These are phyloP conservation scores for Parapsyche elsis DNA, from an alignment of 1,140 invertebrate species.

Conservation along the genomic window DNA sequence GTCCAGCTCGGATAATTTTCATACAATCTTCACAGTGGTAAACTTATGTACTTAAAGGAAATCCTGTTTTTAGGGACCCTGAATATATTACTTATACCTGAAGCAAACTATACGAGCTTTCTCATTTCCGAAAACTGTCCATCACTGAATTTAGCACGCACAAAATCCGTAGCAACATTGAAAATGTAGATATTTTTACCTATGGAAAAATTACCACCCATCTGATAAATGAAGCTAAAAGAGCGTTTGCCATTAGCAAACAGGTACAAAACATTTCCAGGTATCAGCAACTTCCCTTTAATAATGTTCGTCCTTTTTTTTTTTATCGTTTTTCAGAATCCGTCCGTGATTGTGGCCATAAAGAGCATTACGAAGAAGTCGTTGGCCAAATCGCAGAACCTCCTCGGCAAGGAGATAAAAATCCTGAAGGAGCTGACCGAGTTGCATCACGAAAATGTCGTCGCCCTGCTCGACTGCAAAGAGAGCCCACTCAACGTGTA, in stretches of 20 bases:
- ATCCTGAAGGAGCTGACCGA: conserved; percentile 97
- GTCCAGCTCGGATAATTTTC: too few relatives aligned
- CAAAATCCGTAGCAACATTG: too few relatives aligned
- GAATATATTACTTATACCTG: too few relatives aligned
- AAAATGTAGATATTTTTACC: too few relatives aligned
- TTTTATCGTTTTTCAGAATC: conserved; percentile 76
- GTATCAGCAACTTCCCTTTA: background rate
- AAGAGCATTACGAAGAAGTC: conserved; percentile 99
- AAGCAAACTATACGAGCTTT: too few relatives aligned
- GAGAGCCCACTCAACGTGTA: conserved; percentile 94
- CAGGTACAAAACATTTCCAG: background rate
- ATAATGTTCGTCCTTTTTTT: conserved; percentile 42
- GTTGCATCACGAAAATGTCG: conserved; percentile 98
- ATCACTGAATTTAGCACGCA: too few relatives aligned
- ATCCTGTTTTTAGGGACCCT: too few relatives aligned
- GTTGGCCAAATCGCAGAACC: conserved; percentile 94
- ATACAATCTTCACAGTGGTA: too few relatives aligned
- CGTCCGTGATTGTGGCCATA: conserved; percentile 89
- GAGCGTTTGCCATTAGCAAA: background rate
- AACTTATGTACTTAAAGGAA: too few relatives aligned
- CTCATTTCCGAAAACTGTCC: too few relatives aligned
- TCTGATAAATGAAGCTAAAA: too few relatives aligned
- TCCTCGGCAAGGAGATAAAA: conserved; percentile 98
- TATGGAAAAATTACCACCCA: too few relatives aligned
- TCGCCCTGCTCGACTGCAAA: conserved; percentile 96